A percentile compares a stretch with the other conserved stretches of the same genome.
These are phyloP conservation scores for Eumeta japonica DNA, from an alignment of 1,140 invertebrate species.

Conservation along the genomic window DNA sequence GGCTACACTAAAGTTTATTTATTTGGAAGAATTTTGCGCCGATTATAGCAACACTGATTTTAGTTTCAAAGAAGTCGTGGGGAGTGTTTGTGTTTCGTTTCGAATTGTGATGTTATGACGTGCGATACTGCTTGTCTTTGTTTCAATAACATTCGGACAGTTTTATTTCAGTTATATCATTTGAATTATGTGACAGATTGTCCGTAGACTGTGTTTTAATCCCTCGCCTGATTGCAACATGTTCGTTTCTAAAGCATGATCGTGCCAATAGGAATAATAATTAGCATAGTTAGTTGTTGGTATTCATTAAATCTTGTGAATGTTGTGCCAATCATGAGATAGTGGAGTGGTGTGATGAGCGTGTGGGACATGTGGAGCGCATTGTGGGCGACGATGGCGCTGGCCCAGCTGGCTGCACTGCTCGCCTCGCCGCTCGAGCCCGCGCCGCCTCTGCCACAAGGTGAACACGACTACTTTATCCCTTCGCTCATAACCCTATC, in stretches of 20 bases:
- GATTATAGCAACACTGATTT: too few relatives aligned
- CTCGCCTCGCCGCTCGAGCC: slow-evolving; percentile 40
- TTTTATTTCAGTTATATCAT: slow-evolving; percentile 25
- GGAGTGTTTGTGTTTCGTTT: slow-evolving; percentile 25
- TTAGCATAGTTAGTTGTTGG: slow-evolving; percentile 51
- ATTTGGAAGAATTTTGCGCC: too few relatives aligned
- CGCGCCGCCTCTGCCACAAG: slow-evolving; percentile 32
- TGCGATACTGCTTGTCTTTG: slow-evolving; percentile 46
- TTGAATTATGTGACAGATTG: slow-evolving; percentile 40
- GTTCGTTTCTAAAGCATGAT: slow-evolving; percentile 51
- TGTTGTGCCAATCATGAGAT: slow-evolving; percentile 56
- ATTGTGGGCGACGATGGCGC: slow-evolving; percentile 39
- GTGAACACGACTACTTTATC: slow-evolving; percentile 24
- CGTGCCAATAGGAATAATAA: slow-evolving; percentile 48
- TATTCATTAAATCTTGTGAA: slow-evolving; percentile 53
- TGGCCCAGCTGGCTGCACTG: slow-evolving; percentile 32
- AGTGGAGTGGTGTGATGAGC: slow-evolving; percentile 56
- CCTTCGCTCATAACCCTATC: too few relatives aligned
- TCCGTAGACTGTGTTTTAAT: slow-evolving; percentile 11
- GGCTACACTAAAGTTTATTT: too few relatives aligned
- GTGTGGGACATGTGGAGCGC: slow-evolving; percentile 54
- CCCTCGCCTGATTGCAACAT: slow-evolving; percentile 29
- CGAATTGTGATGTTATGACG: slow-evolving; percentile 55
- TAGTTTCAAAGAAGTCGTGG: slow-evolving; percentile 12
- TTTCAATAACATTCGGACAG: slow-evolving; percentile 38